Evolutionary conservation across 1,140 invertebrate species (phyloP), one percentile per base, ranked within the genome.

Genomic region (Drosophila tropicalis): DNA sequence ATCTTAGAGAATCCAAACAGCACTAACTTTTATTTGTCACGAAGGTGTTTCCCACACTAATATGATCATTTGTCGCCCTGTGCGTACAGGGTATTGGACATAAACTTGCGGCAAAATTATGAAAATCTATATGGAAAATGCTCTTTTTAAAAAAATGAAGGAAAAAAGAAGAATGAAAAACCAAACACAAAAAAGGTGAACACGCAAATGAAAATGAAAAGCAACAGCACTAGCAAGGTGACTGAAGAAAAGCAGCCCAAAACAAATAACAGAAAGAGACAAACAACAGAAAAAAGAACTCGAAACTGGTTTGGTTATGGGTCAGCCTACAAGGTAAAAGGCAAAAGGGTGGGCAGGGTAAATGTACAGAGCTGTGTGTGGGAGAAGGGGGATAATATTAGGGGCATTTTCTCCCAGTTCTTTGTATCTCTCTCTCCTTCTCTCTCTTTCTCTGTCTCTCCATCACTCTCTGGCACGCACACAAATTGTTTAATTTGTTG

Each of bases 91-190:
- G 44, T 51, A 51, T 51, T 10, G 17, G 17, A 55, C 56, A 67
- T 66, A 83, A 78, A 85, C 73, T 51, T 65, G 76, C 36, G 47
- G 84, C 67, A 73, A 72, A 87, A 89, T 74, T 87, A 89, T 89
- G 72, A 83, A 89, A 89, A 87, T 84, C 84, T 72, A 89, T 85
- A 83, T 90, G 81, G 85, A 73, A 89, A 89, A 90, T 76, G 84
- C 74, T 69, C 66, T 63, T 29, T 29, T 4, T 56, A 62, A 62
- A 64, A 61, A 61, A 63, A 39, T 39, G 36, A 64, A 76, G 65
- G 64, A 72, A 76, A 67, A 57, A 57, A 77, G 74, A 76, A 58
- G 64, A 72, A 76, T 65, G 62, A 61, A 77, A 78, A 76, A 54
- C 34, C 34, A 29, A 19, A 40, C 32, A 25, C 41, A 72, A 19